Evolutionary conservation across 2,888 invertebrate genomes (phyloP).

Genomic region (Pheosia tremula): DNA sequence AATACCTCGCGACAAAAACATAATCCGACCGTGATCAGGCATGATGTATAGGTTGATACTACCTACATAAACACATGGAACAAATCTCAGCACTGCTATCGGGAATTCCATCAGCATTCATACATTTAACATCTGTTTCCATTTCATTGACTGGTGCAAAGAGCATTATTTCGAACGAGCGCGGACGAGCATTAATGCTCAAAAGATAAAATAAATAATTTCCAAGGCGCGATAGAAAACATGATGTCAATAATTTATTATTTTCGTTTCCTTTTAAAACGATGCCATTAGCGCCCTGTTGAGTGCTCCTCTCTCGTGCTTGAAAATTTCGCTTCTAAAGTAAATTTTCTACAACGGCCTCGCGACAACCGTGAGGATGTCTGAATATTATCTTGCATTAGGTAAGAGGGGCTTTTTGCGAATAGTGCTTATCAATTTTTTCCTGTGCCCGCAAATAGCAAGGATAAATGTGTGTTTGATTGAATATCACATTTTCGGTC

Average conservation of each 20-base stretch:
- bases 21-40: conserved; percentile 27
- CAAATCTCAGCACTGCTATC: conserved; percentile 39
- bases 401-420: conserved; percentile 54
- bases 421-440: conserved; percentile 59
- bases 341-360: conserved; percentile 60
- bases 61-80: conserved; percentile 17
- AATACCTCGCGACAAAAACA: conserved; percentile 9
- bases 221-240: conserved; percentile 60
- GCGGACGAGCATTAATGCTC: conserved; percentile 35
- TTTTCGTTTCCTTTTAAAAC: conserved; percentile 76
- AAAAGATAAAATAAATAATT: conserved; percentile 65
- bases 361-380: conserved; percentile 53
- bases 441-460: conserved; percentile 28
- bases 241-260: conserved; percentile 79
- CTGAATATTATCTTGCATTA: conserved; percentile 63
- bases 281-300: conserved; percentile 69
- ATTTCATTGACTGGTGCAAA: conserved; percentile 63
- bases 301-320: conserved; percentile 63
- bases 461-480: conserved; percentile 48
- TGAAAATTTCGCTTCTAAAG: conserved; percentile 61
- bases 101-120: conserved; percentile 56
- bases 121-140: conserved; percentile 65
- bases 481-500: conserved; percentile 43
- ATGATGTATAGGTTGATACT: neutral
- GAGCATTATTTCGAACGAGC: conserved; percentile 59